A percentile compares a stretch with the other conserved stretches of the same genome.
Conservation (phyloP, 2,797 vertebrate species). For the Phoeniculus purpureus region DNA sequence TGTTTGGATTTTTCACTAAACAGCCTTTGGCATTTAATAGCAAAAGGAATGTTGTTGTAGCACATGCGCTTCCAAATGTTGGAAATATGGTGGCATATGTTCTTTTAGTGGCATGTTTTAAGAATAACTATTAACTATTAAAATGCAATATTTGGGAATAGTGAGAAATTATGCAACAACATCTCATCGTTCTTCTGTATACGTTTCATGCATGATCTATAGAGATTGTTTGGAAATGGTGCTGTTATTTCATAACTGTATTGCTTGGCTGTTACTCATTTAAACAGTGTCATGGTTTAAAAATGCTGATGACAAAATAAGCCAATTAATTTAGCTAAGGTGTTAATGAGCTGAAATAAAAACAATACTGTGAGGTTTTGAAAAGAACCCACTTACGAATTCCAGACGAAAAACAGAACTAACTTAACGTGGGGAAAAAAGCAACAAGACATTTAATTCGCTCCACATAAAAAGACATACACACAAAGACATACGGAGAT, state of each 20-base stretch:
- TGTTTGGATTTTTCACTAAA: constrained; percentile 26
- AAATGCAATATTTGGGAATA: constrained; percentile 4
- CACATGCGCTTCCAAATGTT: constrained; percentile 3
- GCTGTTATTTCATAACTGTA: neutral
- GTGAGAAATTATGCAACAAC: neutral
- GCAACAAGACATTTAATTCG: too few relatives aligned
- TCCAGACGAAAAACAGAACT: too few relatives aligned
- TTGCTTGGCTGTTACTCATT: constrained; percentile 5
- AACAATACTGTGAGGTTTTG: too few relatives aligned
- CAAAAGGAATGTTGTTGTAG: neutral
- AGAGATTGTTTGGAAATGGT: neutral
- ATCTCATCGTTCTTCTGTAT: neutral
- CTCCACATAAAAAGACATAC: too few relatives aligned
- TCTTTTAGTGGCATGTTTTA: neutral
- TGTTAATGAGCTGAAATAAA: too few relatives aligned
- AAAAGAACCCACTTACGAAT: too few relatives aligned
- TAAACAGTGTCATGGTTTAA: neutral
- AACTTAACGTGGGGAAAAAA: too few relatives aligned
- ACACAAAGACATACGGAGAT: too few relatives aligned
- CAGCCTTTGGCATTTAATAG: constrained; percentile 26
- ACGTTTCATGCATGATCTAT: neutral
- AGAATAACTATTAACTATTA: constrained; percentile 3
- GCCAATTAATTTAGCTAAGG: too few relatives aligned
- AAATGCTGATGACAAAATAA: too few relatives aligned
- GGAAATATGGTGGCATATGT: neutral